Conservation (phyloP, 2,888 invertebrate genomes). For the Acrocyrtus sp. region DNA sequence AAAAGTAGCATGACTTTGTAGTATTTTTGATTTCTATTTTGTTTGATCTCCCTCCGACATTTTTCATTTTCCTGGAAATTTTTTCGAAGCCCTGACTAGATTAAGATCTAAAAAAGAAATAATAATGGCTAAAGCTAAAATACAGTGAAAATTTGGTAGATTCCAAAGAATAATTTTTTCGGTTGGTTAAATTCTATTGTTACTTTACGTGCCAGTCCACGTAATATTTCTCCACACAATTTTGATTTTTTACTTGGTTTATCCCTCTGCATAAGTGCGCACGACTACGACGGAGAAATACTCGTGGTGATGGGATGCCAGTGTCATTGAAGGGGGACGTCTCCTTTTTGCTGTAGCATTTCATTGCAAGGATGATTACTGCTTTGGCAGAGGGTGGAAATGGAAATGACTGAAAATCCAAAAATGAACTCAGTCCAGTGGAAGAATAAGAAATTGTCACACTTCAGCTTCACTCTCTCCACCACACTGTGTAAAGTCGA, state of each 20-base stretch:
- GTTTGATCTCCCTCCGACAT: neutral
- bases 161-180: neutral
- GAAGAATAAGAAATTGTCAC: constrained; percentile 7
- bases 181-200: neutral
- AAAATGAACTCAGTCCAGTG: neutral
- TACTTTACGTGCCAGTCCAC: neutral
- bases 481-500: too few relatives aligned
- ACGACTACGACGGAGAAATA: neutral
- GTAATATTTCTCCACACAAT: neutral
- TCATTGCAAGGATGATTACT: too few relatives aligned
- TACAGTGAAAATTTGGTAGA: neutral
- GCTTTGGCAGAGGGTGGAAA: too few relatives aligned
- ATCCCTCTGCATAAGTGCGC: neutral
- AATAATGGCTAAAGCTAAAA: neutral
- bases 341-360: too few relatives aligned
- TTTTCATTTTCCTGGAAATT: neutral
- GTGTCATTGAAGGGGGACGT: too few relatives aligned
- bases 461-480: constrained; percentile 3
- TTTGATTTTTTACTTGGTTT: neutral
- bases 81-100: neutral
- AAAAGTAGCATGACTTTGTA: neutral
- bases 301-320: neutral
- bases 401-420: neutral
- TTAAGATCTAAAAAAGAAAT: neutral
- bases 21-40: neutral